These are phyloP conservation scores for Notechis scutatus DNA, from an alignment of 2,113 vertebrate species.

Conservation along the genomic window DNA sequence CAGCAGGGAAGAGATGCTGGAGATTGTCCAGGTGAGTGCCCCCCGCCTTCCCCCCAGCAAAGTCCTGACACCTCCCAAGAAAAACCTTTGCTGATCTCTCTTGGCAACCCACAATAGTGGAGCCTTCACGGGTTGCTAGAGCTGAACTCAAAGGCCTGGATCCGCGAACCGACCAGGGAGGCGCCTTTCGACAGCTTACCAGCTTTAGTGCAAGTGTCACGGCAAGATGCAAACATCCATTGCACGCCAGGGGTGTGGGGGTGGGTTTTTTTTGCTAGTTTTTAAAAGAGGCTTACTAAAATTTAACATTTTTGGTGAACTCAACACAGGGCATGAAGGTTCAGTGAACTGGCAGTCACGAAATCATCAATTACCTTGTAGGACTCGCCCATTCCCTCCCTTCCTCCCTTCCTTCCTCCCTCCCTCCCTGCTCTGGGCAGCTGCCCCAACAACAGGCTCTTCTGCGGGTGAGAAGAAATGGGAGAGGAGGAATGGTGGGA, in stretches of 20 bases:
- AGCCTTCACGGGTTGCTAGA: not conserved
- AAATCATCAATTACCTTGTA: not conserved
- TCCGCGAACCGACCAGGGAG: rapidly evolving
- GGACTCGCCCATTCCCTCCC: not conserved
- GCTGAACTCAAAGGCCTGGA: not conserved
- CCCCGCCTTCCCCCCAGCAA: not conserved
- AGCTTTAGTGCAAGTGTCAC: not conserved
- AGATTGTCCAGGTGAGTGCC: conserved; percentile 89
- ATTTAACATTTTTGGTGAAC: not conserved
- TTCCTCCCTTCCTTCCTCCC: not conserved
- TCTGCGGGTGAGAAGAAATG: not conserved
- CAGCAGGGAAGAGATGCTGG: conserved; percentile 98
- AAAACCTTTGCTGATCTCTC: not conserved
- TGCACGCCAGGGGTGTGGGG: not conserved
- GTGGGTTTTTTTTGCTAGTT: not conserved
- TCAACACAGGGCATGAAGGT: not conserved
- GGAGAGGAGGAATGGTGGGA: not conserved
- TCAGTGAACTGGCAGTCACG: not conserved
- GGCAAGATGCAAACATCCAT: not conserved
- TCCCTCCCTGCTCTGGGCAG: not conserved
- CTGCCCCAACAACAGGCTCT: not conserved
- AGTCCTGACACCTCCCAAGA: not conserved
- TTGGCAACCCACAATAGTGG: not conserved
- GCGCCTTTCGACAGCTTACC: not conserved
- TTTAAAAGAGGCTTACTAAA: not conserved